A percentile compares a stretch with the other conserved stretches of the same genome.
phyloP scores from a whole-genome alignment of 2,113 vertebrate species.

The Gallinago undulata region DNA sequence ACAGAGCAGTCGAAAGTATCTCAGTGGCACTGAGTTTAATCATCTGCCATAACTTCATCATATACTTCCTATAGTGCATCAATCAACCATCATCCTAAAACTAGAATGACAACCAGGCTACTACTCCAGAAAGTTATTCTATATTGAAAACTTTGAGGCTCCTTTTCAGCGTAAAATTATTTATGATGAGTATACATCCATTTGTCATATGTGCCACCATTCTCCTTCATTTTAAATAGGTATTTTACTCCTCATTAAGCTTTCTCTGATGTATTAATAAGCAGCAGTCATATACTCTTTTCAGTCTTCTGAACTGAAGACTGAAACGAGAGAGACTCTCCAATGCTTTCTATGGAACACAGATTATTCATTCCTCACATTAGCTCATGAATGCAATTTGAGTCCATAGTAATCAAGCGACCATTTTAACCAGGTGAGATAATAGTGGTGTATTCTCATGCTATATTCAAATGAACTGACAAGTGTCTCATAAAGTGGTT shows the following conservation, averaged over 20 bases:
- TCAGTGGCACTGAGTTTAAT: background rate
- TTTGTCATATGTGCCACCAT: background rate
- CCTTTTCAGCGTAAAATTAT: background rate
- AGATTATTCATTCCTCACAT: background rate
- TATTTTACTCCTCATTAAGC: background rate
- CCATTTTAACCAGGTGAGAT: background rate
- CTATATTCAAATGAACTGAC: background rate
- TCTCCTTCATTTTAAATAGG: background rate
- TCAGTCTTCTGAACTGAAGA: background rate
- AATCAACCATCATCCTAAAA: background rate
- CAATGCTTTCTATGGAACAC: background rate
- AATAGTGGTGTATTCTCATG: background rate
- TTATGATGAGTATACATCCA: background rate
- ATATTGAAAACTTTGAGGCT: background rate
- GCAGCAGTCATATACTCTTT: background rate
- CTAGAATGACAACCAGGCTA: background rate
- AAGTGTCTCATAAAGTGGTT: background rate
- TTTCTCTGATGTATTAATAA: background rate
- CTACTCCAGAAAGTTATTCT: background rate
- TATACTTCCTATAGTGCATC: background rate
- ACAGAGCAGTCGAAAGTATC: accelerated
- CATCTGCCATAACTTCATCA: background rate
- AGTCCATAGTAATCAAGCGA: background rate
- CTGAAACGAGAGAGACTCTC: background rate
- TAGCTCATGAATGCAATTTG: background rate